Conservation (phyloP, 2,888 invertebrate genomes). For the Pyrrhosoma nymphula region DNA sequence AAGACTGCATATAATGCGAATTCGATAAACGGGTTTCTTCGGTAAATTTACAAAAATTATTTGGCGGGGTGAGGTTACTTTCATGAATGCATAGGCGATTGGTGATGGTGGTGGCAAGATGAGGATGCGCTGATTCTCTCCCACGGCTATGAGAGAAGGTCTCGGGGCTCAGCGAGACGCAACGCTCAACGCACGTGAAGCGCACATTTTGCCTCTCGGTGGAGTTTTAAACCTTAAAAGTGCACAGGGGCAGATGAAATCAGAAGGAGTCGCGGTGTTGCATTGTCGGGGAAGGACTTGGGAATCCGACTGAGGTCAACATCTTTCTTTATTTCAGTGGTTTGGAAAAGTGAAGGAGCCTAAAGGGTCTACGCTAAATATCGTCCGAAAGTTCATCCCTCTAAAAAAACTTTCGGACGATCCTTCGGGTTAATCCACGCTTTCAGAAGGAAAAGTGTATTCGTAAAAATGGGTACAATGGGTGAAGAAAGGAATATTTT, state of each 20-base stretch:
- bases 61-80: neutral
- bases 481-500: neutral
- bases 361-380: neutral
- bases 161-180: conserved; percentile 49
- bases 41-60: neutral
- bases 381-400: conserved; percentile 59
- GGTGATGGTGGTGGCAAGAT: too few species aligned
- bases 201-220: neutral
- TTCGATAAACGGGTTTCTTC: neutral
- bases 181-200: neutral
- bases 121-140: too few species aligned
- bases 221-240: neutral
- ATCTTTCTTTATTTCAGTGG: neutral
- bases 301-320: neutral
- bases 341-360: neutral
- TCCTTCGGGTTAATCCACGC: neutral
- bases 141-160: neutral
- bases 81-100: neutral
- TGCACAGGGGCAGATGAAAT: too few species aligned
- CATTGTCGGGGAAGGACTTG: neutral
- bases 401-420: conserved; percentile 50
- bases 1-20: conserved; percentile 1
- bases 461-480: neutral
- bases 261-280: neutral
- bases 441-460: neutral